A percentile compares a stretch with the other conserved stretches of the same genome.
These are phyloP conservation scores for Alviniconcha marisindica DNA, from an alignment of 1,140 invertebrate species.

Conservation along the genomic window DNA sequence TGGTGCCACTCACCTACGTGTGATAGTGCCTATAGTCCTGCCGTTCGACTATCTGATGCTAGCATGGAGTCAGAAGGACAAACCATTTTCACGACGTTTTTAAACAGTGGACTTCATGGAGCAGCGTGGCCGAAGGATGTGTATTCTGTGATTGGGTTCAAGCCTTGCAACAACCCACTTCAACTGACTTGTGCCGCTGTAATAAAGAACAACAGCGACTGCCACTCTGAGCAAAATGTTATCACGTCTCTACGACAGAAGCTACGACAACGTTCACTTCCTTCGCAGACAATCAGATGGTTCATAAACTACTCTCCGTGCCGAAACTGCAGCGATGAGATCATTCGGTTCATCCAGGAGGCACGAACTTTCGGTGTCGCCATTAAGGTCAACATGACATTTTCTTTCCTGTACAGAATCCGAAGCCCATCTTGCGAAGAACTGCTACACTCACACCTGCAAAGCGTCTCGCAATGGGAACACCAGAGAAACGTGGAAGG, in stretches of 20 bases:
- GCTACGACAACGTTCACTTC: not conserved
- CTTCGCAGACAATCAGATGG: not conserved
- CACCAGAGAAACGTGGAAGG: not conserved
- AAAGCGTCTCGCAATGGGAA: not conserved
- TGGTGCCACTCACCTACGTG: no score
- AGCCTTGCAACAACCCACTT: no score
- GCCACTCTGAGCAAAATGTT: not conserved
- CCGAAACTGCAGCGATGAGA: not conserved
- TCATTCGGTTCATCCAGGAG: not conserved
- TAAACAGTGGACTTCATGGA: not conserved
- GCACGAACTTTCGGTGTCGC: not conserved
- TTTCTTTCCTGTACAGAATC: not conserved
- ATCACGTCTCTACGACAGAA: not conserved
- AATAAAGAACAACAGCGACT: not conserved
- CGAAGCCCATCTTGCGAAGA: constrained; percentile 2
- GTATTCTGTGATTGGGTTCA: not conserved
- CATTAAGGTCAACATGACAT: not conserved
- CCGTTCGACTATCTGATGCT: no score
- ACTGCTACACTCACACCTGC: not conserved
- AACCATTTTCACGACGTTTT: not conserved
- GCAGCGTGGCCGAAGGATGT: not conserved
- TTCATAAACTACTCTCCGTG: not conserved
- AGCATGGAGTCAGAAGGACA: no score
- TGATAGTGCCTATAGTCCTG: no score
- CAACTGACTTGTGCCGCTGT: not conserved